Evolutionary conservation across 2,888 invertebrate species (phyloP).

Genomic region (Hirtodrosophila alboralis): DNA sequence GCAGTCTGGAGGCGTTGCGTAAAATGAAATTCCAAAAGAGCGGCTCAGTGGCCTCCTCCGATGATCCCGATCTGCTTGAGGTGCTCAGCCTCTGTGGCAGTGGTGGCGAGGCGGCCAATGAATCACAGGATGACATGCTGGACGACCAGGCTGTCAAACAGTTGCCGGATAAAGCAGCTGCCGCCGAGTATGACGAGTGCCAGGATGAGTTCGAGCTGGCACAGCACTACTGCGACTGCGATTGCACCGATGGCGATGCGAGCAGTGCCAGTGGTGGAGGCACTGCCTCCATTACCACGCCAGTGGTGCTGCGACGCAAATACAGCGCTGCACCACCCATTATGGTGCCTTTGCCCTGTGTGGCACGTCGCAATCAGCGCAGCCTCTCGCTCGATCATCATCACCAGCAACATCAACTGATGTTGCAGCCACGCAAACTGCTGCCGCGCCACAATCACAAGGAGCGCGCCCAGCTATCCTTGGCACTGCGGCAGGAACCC

Average conservation of each 20-base stretch:
- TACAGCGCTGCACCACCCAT: constrained; percentile 78
- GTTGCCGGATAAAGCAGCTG: constrained; percentile 28
- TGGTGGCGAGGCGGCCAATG: constrained; percentile 76
- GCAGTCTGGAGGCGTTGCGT: constrained; percentile 81
- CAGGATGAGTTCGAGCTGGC: constrained; percentile 80
- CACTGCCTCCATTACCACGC: constrained; percentile 51
- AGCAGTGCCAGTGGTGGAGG: constrained; percentile 70
- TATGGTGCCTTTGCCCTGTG: constrained; percentile 72
- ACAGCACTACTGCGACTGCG: constrained; percentile 79
- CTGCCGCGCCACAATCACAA: constrained; percentile 58
- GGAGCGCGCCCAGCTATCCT: constrained; percentile 81
- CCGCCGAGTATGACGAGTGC: constrained; percentile 71
- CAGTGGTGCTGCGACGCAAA: constrained; percentile 82
- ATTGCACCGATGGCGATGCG: constrained; percentile 80
- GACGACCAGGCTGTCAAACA: constrained; percentile 54
- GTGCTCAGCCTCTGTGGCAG: constrained; percentile 82
- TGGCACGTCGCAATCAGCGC: constrained; percentile 75
- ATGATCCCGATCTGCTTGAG: constrained; percentile 83
- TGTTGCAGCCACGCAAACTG: constrained; percentile 64
- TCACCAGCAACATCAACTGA: constrained; percentile 57
- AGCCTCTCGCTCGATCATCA: constrained; percentile 82
- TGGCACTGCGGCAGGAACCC: constrained; percentile 83
- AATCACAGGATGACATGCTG: constrained; percentile 73
- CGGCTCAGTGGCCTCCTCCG: constrained; percentile 82
- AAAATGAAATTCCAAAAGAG: constrained; percentile 83